Conservation (phyloP, 2,888 invertebrate genomes). For the Hydrotaea diabolus region DNA sequence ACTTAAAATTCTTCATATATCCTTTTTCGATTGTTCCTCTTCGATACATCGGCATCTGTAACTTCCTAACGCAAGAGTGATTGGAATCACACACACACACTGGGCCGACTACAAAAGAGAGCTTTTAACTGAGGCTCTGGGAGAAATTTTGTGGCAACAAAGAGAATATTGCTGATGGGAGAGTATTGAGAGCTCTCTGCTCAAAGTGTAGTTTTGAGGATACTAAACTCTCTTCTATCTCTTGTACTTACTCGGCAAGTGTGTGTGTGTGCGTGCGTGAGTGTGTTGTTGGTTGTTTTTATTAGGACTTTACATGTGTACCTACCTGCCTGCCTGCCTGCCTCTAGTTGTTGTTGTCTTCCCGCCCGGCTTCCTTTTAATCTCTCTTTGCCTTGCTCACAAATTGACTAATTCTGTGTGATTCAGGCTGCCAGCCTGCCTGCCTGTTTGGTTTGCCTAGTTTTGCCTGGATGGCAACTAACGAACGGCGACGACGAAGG, state of each 20-base stretch:
- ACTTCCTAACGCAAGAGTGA: too few species aligned
- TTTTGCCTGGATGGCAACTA: conserved; percentile 17
- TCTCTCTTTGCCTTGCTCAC: neutral
- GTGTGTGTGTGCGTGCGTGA: conserved; percentile 24
- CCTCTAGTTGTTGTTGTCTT: neutral
- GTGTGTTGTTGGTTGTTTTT: conserved; percentile 10
- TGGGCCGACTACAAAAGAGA: too few species aligned
- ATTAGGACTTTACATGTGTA: conserved; percentile 52
- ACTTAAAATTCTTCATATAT: conserved; percentile 39
- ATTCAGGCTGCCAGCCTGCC: neutral
- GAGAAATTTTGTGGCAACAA: too few species aligned
- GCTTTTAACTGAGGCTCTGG: too few species aligned
- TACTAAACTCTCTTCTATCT: conserved; percentile 9
- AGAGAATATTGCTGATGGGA: conserved; percentile 9
- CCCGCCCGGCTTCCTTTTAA: neutral
- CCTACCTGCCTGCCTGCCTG: conserved; percentile 60
- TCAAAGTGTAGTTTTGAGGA: neutral
- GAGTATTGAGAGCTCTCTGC: conserved; percentile 37
- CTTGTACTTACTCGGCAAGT: neutral
- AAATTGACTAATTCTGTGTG: neutral
- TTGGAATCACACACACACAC: too few species aligned
- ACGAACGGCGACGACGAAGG: neutral
- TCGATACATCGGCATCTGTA: too few species aligned
- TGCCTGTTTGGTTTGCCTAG: too few species aligned
- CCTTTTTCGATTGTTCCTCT: too few species aligned